These are phyloP conservation scores for Ciconia boyciana DNA, from an alignment of 2,113 vertebrate genomes.

Conservation along the genomic window DNA sequence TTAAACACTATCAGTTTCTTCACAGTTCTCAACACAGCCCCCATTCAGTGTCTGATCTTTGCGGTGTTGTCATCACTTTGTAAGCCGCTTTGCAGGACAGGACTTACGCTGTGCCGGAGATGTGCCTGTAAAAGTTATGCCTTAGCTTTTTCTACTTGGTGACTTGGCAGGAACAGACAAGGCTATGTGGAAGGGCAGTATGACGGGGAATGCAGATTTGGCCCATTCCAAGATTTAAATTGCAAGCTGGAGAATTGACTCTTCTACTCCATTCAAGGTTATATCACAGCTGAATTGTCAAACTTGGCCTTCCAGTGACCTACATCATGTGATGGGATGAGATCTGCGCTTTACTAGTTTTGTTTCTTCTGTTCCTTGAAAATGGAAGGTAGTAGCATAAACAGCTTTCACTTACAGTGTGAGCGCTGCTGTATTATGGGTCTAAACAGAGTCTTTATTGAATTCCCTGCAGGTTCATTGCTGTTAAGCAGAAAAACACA, in stretches of 20 bases:
- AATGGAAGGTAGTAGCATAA: neutral
- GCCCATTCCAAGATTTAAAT: neutral
- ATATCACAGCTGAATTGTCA: slow-evolving; percentile 23
- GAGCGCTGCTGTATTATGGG: neutral
- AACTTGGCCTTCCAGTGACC: slow-evolving; percentile 51
- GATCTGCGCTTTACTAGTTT: neutral
- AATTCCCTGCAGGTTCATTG: neutral
- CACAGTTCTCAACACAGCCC: neutral
- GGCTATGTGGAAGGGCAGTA: neutral
- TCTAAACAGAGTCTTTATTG: neutral
- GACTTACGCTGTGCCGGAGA: neutral
- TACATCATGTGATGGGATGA: neutral
- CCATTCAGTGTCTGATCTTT: neutral
- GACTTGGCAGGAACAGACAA: slow-evolving; percentile 3
- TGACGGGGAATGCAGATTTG: slow-evolving; percentile 18
- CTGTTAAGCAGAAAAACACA: slow-evolving; percentile 1
- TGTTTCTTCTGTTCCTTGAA: neutral
- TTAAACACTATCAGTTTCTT: neutral
- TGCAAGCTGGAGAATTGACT: slow-evolving; percentile 2
- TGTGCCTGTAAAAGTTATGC: neutral
- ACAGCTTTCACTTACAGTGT: neutral
- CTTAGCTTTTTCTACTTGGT: neutral
- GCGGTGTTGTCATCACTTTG: neutral
- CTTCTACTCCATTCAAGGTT: slow-evolving; percentile 2
- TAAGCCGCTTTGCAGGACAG: neutral